Conservation (phyloP, 2,797 vertebrate species). For the Clamator glandarius region DNA sequence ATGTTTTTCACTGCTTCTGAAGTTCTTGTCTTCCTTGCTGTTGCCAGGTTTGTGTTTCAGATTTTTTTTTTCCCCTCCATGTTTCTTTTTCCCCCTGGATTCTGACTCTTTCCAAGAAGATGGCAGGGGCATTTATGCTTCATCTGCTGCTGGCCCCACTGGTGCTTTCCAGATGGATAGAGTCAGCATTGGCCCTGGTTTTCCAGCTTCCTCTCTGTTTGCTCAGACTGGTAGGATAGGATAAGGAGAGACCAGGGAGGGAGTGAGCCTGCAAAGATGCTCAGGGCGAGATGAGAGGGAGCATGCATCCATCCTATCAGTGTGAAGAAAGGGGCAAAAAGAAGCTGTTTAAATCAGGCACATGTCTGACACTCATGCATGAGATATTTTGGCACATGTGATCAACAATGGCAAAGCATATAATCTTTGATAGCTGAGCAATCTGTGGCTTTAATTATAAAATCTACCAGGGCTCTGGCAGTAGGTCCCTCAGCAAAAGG, state of each 20-base stretch:
- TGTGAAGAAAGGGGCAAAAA: background rate
- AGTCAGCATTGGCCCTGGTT: background rate
- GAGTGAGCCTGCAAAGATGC: background rate
- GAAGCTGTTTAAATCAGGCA: background rate
- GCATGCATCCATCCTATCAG: background rate
- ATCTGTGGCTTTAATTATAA: background rate
- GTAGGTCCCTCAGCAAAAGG: background rate
- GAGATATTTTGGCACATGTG: background rate
- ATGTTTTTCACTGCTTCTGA: background rate
- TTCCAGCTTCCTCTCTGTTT: background rate
- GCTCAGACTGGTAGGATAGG: background rate
- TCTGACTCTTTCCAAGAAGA: background rate
- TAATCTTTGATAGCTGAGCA: background rate
- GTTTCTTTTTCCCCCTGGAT: background rate
- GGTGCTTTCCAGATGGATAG: conserved; percentile 8
- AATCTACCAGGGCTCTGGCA: background rate
- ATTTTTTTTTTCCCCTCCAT: background rate
- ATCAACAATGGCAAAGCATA: background rate
- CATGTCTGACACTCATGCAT: accelerated
- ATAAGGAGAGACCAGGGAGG: background rate
- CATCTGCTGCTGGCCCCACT: background rate
- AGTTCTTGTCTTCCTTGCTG: background rate
- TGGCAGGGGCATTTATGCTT: background rate
- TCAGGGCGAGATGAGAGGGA: background rate
- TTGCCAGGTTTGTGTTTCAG: background rate